Base-by-base conservation (phyloP, 2,888 invertebrate genomes). In the Lysandra coridon region DNA sequence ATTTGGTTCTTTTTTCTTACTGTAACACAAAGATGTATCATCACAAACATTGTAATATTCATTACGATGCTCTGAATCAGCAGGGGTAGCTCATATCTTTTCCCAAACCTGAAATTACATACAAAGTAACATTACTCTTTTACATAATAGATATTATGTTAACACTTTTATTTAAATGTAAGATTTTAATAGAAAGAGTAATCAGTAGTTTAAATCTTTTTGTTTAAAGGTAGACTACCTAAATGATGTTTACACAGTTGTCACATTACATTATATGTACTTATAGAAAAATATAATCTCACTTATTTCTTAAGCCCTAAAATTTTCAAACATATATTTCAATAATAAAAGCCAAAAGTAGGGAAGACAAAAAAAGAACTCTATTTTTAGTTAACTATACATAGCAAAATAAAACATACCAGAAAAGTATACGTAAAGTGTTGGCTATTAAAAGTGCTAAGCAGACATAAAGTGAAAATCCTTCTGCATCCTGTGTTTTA, bases 401-500 rank as follows among this genome's bases (percentile, higher is more conserved):
- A 78, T 33, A 79, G 57, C 17, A 33, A 78, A 64, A 53, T 79
- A 49, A 81, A 85, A 95, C 97, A 95, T 95, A 99, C 99, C 99
- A 99, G 95, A 99, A 99, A 86, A 99, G 95, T 89, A 99, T 99
- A 88, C 99, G 96, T 83, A 99, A 95, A 79, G 98, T 99, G 91
- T 99, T 99, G 81, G 99, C 99, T 87, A 99, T 96, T 78, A 99
- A 95, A 79, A 99, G 96, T 40, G 99, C 98, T 84, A 99, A 95
- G 91, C 99, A 99, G 79, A 99, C 99, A 90, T 98, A 98, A 76
- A 99, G 95, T 0, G 99, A 99, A 93, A 99, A 99, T 14, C 99
- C 99, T 85, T 99, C 99, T 23, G 99, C 97, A 95, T 99, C 98
- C 90, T 98, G 97, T 60, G 98, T 97, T 85, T 95, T 96, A 88